Base-by-base conservation (phyloP, 2,888 invertebrate genomes). In the Scaptomyza tumidula region DNA sequence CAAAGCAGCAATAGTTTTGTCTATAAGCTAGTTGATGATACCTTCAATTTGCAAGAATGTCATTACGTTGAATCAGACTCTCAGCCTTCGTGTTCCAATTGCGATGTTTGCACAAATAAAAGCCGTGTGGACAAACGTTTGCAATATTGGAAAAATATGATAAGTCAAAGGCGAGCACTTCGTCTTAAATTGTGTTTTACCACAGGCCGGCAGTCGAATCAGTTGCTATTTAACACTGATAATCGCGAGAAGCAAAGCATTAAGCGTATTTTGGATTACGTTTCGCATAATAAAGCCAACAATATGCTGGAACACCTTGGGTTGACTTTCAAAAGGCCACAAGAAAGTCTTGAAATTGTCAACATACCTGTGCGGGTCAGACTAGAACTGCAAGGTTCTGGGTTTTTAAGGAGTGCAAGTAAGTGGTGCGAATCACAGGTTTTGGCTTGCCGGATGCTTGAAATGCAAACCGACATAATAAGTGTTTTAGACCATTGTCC, bases 71-170 rank as follows among this genome's bases (percentile, higher is more conserved):
- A 52, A 1, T 68, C 74, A 1, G 50, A 60, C 0, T 65, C 58
- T 0, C 10, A 48, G 43, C 13, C 24, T 0, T 13, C 45, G 6
- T 24, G 39, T 2, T 14, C 16, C 10, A 41, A 10, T 4, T 3
- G 1, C 11, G 14, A 1, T 13, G 10, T 19, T 7, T 3, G 16
- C 11, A 14, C 58, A 7, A 52, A 73, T 0, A 64, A 50, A 6
- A 73, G 65, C n/a, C 68, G 44, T 3, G 79, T 83, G 16, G 91
- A 90, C 55, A 78, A 55, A 7, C 85, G 90, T 1, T 68, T 90
- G 11, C 48, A 78, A 16, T 91, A 90, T 57, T 90, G 91, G 91
- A 89, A 86, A 49, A 57, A 85, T 24, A 67, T 83, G 73, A 57
- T 90, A 13, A 59, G 50, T 5, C 58, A 86, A 10, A 76, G 90